Conservation (phyloP, 37 sponge, comb jelly and placozoan genomes). For the Aplysina aerophoba region DNA sequence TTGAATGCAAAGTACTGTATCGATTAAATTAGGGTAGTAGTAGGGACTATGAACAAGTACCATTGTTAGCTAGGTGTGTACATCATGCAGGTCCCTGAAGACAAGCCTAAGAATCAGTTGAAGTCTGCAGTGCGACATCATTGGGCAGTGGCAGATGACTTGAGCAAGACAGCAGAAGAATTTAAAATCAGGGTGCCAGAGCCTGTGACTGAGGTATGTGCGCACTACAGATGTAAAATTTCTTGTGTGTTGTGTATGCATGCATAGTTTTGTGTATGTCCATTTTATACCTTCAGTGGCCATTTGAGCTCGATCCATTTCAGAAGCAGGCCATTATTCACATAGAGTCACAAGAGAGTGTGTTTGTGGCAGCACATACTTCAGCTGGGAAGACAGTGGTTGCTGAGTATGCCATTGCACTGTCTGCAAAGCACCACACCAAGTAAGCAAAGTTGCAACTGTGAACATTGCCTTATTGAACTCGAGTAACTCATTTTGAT, state of each 20-base stretch:
- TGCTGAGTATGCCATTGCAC: slow-evolving; percentile 96
- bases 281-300: slow-evolving; percentile 79
- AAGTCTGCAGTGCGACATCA: not conserved
- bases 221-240: not conserved
- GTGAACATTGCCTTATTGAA: not conserved
- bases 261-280: no score
- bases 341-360: slow-evolving; percentile 87
- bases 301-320: slow-evolving; percentile 88
- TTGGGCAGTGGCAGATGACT: slow-evolving; percentile 11
- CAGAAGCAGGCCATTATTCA: slow-evolving; percentile 95
- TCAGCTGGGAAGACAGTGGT: slow-evolving; percentile 99
- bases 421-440: slow-evolving; percentile 82
- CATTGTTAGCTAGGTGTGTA: no score
- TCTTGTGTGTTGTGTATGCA: not conserved
- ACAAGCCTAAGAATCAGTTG: no score
- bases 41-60: no score
- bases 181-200: not conserved
- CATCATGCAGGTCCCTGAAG: no score
- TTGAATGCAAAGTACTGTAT: no score
- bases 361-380: slow-evolving; percentile 98
- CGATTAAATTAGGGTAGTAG: no score
- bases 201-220: not conserved
- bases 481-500: not conserved
- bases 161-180: not conserved
- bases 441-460: slow-evolving; percentile 44